These are phyloP conservation scores for Microdon myrmicae DNA, from an alignment of 2,888 invertebrate species.

Conservation along the genomic window DNA sequence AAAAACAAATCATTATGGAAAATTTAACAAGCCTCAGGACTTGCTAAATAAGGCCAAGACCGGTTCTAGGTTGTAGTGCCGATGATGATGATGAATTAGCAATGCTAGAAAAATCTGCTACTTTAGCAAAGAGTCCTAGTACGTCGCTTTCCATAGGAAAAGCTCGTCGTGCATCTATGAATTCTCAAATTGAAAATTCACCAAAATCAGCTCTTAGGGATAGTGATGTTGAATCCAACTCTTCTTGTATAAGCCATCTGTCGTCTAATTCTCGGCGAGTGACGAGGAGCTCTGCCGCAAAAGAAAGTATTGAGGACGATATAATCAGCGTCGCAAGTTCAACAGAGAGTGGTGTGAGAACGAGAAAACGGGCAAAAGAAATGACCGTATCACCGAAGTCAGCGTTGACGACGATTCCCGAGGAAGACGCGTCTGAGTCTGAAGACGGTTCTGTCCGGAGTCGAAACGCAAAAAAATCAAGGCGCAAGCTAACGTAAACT, in stretches of 20 bases:
- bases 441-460: too few relatives aligned
- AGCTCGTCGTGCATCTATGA: conserved; percentile 35
- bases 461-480: too few relatives aligned
- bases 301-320: conserved; percentile 54
- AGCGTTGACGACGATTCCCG: conserved; percentile 49
- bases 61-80: too few relatives aligned
- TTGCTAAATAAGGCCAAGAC: too few relatives aligned
- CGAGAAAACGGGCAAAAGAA: conserved; percentile 39
- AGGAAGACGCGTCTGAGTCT: conserved; percentile 39
- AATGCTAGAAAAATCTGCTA: conserved; percentile 53
- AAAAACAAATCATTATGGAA: too few relatives aligned
- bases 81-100: too few relatives aligned
- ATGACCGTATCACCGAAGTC: conserved; percentile 50
- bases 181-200: too few relatives aligned
- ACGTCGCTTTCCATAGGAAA: too few relatives aligned
- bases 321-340: conserved; percentile 48
- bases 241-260: conserved; percentile 47
- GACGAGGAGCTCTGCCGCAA: conserved; percentile 52
- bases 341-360: conserved; percentile 31
- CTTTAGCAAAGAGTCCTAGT: conserved; percentile 11
- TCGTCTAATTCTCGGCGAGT: conserved; percentile 31
- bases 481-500: too few relatives aligned
- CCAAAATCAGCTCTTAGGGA: conserved; percentile 46
- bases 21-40: too few relatives aligned
- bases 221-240: conserved; percentile 55